These are phyloP conservation scores for Lordiphosa clarofinis DNA, from an alignment of 1,140 invertebrate genomes.

Conservation along the genomic window DNA sequence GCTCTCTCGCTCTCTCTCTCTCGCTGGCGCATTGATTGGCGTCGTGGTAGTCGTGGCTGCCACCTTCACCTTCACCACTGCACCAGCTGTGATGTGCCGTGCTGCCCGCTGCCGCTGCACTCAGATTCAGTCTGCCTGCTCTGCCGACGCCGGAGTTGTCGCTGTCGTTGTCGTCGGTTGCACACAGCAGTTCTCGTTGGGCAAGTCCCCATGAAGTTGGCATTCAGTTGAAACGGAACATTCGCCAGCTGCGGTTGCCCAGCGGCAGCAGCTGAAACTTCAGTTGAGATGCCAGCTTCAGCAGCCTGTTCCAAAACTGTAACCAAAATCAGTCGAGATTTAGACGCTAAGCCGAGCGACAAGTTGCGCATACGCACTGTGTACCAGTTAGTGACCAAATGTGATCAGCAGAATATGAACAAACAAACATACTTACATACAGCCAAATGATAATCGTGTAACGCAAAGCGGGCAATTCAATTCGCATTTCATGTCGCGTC, in stretches of 20 bases:
- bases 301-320: constrained; percentile 2
- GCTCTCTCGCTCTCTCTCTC: constrained; percentile 18
- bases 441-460: constrained; percentile 23
- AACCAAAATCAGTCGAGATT: constrained; percentile 44
- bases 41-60: constrained; percentile 12
- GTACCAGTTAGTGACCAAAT: constrained; percentile 6
- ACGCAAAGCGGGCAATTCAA: constrained; percentile 40
- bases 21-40: constrained; percentile 47
- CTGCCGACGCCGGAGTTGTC: constrained; percentile 22
- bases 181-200: constrained; percentile 77
- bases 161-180: constrained; percentile 16
- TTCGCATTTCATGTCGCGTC: constrained; percentile 22
- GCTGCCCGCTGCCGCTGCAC: constrained; percentile 1
- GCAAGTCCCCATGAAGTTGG: constrained; percentile 66
- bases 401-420: constrained; percentile 19
- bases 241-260: constrained; percentile 70
- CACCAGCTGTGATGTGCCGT: constrained; percentile 24
- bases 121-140: not conserved
- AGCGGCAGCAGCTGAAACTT: constrained; percentile 26
- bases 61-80: constrained; percentile 49
- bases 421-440: no score
- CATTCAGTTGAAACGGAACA: constrained; percentile 75
- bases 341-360: constrained; percentile 38
- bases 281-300: constrained; percentile 10
- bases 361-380: constrained; percentile 57